These are phyloP conservation scores for Heliconius cydno DNA, from an alignment of 2,888 invertebrate species.

Conservation along the genomic window DNA sequence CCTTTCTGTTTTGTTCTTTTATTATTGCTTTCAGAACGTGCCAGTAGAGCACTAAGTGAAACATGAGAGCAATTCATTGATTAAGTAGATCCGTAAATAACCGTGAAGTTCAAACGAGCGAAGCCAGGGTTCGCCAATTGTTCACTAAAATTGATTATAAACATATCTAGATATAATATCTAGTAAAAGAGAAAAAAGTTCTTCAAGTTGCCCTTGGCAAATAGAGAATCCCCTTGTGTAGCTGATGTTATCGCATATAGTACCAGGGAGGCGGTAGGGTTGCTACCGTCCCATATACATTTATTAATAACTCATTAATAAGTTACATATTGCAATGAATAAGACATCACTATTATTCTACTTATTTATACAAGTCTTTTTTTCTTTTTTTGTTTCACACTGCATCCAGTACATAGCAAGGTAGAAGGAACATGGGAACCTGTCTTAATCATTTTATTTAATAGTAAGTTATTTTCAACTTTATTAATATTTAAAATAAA, in stretches of 20 bases:
- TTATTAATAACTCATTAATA: not conserved
- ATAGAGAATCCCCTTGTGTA: not conserved
- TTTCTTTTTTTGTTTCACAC: not conserved
- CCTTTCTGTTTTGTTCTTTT: too few relatives aligned
- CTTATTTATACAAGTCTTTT: not conserved
- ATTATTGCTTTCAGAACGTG: too few relatives aligned
- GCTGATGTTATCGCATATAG: not conserved
- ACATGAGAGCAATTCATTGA: too few relatives aligned
- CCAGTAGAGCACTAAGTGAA: too few relatives aligned
- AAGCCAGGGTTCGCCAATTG: too few relatives aligned
- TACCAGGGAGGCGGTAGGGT: conserved; percentile 5
- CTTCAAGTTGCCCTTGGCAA: conserved; percentile 8
- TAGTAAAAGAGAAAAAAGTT: not conserved
- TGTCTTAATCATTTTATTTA: too few relatives aligned
- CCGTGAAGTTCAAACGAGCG: too few relatives aligned
- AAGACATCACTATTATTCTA: too few relatives aligned
- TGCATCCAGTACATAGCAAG: not conserved
- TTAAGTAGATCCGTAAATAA: too few relatives aligned
- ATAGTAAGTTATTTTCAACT: too few relatives aligned
- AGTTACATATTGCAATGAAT: too few relatives aligned
- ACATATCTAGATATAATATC: not conserved
- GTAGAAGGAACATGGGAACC: not conserved
- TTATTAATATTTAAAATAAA: not conserved
- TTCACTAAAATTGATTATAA: too few relatives aligned
- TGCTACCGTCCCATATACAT: not conserved